phyloP scores from a whole-genome alignment of 2,113 vertebrate genomes.

The Pipa parva region DNA sequence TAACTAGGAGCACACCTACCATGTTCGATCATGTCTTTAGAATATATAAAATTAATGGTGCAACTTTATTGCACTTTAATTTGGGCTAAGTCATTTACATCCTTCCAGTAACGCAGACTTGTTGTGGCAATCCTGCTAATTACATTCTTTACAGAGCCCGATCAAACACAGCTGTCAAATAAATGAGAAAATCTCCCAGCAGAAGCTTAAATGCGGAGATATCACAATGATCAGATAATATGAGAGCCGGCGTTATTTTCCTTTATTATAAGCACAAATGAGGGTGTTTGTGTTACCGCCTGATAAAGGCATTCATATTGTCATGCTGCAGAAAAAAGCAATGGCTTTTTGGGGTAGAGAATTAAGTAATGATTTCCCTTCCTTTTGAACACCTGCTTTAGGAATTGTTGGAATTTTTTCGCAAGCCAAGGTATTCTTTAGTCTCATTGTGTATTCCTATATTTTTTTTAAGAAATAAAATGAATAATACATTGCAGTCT shows the following conservation, averaged over 20 bases:
- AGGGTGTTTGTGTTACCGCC: neutral
- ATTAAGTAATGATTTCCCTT: too few relatives aligned
- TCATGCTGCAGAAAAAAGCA: neutral
- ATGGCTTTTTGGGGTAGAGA: neutral
- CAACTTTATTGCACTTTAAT: neutral
- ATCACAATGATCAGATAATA: constrained; percentile 20
- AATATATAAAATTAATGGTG: neutral
- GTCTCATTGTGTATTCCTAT: too few relatives aligned
- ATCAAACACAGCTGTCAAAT: constrained; percentile 17
- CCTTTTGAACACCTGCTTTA: too few relatives aligned
- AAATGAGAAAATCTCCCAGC: constrained; percentile 16
- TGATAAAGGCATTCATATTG: neutral
- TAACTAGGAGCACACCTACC: neutral
- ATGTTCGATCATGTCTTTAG: neutral
- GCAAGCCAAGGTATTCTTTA: too few relatives aligned
- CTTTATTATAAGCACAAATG: neutral
- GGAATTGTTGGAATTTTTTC: too few relatives aligned
- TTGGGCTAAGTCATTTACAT: neutral
- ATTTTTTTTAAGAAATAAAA: too few relatives aligned
- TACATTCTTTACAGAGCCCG: constrained; percentile 2
- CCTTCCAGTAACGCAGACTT: neutral
- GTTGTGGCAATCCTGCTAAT: constrained; percentile 21
- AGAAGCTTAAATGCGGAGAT: neutral
- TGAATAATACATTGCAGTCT: too few relatives aligned
- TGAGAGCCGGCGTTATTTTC: neutral